Evolutionary conservation across 2,113 vertebrate genomes (phyloP), one percentile per base, ranked within the genome.

Genomic region (Syngnathus floridae): DNA sequence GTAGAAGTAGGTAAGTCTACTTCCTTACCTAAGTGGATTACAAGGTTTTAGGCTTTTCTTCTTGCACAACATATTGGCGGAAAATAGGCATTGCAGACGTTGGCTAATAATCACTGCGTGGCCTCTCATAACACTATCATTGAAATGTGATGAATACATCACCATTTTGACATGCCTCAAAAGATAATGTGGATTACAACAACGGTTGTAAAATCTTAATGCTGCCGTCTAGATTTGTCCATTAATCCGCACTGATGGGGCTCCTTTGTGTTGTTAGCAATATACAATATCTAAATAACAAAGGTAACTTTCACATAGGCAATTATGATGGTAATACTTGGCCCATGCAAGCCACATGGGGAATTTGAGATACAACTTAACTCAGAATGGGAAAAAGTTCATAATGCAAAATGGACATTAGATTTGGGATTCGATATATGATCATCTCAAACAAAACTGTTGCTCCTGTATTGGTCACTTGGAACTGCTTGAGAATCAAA

Each of bases 111-210:
- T 87, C 81, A 70, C 80, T 71, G 70, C 72, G 77, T 82, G 81
- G 79, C 67, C 85, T 83, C 82, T 84, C 80, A 79, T 84, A 82
- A 88, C 79, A 84, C 83, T 81, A 88, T 74, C 80, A 82, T 87
- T 82, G 87, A 90, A 84, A 89, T 86, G 88, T 91, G 89, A 22
- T 91, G 91, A 90, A 89, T 87, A 87, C 79, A 75, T 89, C 86
- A 88, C 71, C 66, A 75, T 82, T 86, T 85, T 89, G 88, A 88
- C 88, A 89, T 83, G 83, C 73, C 75, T 88, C 82, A 89, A 89
- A 90, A 90, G 89, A 87, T 90, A 90, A 91, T 89, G 89, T 89
- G 85, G 88, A 89, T 88, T 86, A 90, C 87, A 85, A 88, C 85
- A 90, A 89, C 82, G 81, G 88, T 86, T 85, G 75, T 82, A 43